Percentiles rank a stretch among this genome's conserved stretches.
Evolutionary conservation across 1,140 invertebrate genomes (phyloP).

Genomic region (Rhynchophorus ferrugineus): DNA sequence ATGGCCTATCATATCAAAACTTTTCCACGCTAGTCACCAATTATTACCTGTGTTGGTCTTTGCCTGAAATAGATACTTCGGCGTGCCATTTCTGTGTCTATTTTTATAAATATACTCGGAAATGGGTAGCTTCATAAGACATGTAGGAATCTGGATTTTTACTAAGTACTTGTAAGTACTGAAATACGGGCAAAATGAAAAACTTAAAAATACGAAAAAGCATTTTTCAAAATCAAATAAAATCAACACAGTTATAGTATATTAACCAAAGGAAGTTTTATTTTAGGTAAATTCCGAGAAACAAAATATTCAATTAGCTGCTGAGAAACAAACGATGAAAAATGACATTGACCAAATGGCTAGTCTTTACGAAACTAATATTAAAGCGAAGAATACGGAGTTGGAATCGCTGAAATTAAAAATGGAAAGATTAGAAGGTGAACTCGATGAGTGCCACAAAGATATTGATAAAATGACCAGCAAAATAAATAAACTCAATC

Average conservation of each 20-base stretch:
- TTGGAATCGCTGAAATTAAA: constrained; percentile 32
- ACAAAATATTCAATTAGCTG: constrained; percentile 36
- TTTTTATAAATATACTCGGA: too few species aligned
- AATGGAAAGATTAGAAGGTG: constrained; percentile 32
- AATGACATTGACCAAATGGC: constrained; percentile 39
- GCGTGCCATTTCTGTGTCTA: too few species aligned
- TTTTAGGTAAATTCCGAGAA: constrained; percentile 37
- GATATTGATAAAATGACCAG: constrained; percentile 22
- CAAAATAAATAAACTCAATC: constrained; percentile 23
- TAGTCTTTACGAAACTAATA: constrained; percentile 35
- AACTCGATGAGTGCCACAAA: constrained; percentile 25
- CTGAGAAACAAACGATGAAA: constrained; percentile 38
- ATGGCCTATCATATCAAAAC: too few species aligned
- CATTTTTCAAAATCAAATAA: too few species aligned
- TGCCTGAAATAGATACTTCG: too few species aligned
- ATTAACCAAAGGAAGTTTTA: not conserved
- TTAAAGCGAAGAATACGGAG: constrained; percentile 37
- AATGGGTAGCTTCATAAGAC: too few species aligned
- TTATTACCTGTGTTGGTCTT: too few species aligned
- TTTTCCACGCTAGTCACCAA: too few species aligned
- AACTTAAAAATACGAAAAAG: too few species aligned
- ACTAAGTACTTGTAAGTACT: too few species aligned
- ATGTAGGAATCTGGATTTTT: too few species aligned
- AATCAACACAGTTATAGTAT: not conserved
- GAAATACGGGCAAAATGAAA: too few species aligned